These are phyloP conservation scores for Oncopodura yosiiana DNA, from an alignment of 1,140 invertebrate species.

Conservation along the genomic window DNA sequence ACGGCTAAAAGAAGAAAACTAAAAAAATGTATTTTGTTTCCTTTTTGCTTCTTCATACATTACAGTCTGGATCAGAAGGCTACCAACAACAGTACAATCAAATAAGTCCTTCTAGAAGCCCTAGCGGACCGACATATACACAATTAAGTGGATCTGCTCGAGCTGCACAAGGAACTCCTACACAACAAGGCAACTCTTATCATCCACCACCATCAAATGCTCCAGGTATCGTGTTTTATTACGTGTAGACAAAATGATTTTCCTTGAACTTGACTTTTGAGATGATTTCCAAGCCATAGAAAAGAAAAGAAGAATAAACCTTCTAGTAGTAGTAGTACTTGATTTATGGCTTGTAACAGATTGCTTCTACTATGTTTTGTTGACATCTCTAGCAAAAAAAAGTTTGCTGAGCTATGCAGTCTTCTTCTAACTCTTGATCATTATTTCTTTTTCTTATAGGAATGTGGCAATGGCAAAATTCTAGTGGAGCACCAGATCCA, in stretches of 20 bases:
- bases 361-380: too few relatives aligned
- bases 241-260: constrained; percentile 9
- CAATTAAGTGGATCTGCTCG: constrained; percentile 56
- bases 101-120: constrained; percentile 67
- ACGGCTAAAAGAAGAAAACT: too few relatives aligned
- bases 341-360: too few relatives aligned
- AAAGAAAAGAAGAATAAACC: too few relatives aligned
- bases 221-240: constrained; percentile 23
- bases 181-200: constrained; percentile 30
- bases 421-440: too few relatives aligned
- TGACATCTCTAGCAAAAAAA: too few relatives aligned
- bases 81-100: constrained; percentile 59
- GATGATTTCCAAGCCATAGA: background rate
- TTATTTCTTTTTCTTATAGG: constrained; percentile 39
- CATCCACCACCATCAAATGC: constrained; percentile 37
- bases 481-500: constrained; percentile 41
- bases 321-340: too few relatives aligned
- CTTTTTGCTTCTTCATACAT: constrained; percentile 20
- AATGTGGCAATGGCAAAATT: constrained; percentile 60
- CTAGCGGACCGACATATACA: constrained; percentile 73
- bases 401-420: too few relatives aligned
- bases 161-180: constrained; percentile 33
- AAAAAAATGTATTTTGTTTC: background rate
- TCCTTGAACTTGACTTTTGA: constrained; percentile 7
- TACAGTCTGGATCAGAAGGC: constrained; percentile 49